Evolutionary conservation across 2,888 invertebrate genomes (phyloP).

Genomic region (Pseudococcus jackbeardsleyi): DNA sequence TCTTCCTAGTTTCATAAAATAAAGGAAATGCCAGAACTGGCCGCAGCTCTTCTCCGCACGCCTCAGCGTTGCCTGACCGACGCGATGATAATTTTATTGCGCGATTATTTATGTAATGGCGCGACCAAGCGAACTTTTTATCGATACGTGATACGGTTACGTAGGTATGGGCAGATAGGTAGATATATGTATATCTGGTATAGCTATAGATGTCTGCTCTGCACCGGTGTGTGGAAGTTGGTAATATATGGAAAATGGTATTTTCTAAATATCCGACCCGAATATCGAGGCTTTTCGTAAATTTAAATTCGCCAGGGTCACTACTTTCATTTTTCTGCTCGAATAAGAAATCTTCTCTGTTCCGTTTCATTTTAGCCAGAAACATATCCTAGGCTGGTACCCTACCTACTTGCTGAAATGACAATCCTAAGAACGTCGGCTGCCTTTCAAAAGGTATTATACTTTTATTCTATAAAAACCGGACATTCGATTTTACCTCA

Average conservation of each 20-base stretch:
- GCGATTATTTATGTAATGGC: background rate
- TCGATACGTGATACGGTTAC: background rate
- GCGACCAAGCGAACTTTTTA: slow-evolving; percentile 14
- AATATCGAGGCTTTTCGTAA: background rate
- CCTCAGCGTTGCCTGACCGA: background rate
- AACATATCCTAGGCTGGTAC: background rate
- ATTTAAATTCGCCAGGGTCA: slow-evolving; percentile 9
- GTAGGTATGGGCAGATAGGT: background rate
- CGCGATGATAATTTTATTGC: background rate
- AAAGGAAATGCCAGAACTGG: background rate
- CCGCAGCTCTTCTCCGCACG: background rate
- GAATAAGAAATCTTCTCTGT: background rate
- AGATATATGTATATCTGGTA: background rate
- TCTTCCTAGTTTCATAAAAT: slow-evolving; percentile 11
- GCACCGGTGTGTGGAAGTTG: background rate
- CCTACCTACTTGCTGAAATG: background rate
- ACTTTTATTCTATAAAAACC: background rate
- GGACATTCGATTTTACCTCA: slow-evolving; percentile 33
- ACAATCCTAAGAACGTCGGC: slow-evolving; percentile 19
- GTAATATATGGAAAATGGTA: slow-evolving; percentile 1
- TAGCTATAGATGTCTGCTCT: background rate
- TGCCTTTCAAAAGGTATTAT: slow-evolving; percentile 9
- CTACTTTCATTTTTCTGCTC: slow-evolving; percentile 18
- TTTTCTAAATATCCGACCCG: background rate
- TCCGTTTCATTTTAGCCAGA: background rate